These are phyloP conservation scores for Drosophila pseudotakahashii DNA, from an alignment of 2,888 invertebrate genomes.

Conservation along the genomic window DNA sequence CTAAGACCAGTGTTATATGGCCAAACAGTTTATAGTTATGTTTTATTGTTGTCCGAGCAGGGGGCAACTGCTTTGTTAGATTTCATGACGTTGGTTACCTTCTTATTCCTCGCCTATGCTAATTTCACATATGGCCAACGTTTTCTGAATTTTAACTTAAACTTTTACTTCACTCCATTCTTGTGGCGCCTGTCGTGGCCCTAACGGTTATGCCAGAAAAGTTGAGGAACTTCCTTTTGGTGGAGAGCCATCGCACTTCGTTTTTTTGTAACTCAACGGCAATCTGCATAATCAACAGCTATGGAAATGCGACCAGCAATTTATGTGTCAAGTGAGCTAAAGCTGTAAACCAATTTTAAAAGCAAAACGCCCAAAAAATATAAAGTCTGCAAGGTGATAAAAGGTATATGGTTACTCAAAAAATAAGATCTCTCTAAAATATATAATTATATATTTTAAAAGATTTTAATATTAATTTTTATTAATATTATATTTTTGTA, in stretches of 20 bases:
- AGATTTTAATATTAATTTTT: too few species aligned
- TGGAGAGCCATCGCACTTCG: constrained; percentile 4
- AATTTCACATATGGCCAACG: constrained; percentile 63
- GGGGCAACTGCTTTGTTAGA: constrained; percentile 12
- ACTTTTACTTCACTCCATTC: constrained; percentile 27
- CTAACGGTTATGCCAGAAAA: constrained; percentile 33
- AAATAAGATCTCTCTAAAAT: not conserved
- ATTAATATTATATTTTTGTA: too few species aligned
- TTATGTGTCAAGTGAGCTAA: constrained; percentile 53
- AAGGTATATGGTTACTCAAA: too few species aligned
- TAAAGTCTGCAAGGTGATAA: not conserved
- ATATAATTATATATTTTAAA: too few species aligned
- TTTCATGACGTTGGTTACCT: constrained; percentile 43
- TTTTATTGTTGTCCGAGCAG: constrained; percentile 47
- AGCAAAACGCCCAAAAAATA: constrained; percentile 30
- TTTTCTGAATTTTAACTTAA: constrained; percentile 60
- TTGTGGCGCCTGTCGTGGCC: constrained; percentile 34
- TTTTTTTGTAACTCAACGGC: not conserved
- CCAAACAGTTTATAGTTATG: constrained; percentile 58
- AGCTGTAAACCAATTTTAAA: constrained; percentile 23
- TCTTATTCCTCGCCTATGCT: constrained; percentile 59
- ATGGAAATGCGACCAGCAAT: constrained; percentile 27
- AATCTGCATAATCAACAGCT: constrained; percentile 42
- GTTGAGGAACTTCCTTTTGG: constrained; percentile 1
- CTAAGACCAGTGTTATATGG: constrained; percentile 41